Evolutionary conservation across 2,888 invertebrate genomes (phyloP).

Genomic region (Penaeus monodon): DNA sequence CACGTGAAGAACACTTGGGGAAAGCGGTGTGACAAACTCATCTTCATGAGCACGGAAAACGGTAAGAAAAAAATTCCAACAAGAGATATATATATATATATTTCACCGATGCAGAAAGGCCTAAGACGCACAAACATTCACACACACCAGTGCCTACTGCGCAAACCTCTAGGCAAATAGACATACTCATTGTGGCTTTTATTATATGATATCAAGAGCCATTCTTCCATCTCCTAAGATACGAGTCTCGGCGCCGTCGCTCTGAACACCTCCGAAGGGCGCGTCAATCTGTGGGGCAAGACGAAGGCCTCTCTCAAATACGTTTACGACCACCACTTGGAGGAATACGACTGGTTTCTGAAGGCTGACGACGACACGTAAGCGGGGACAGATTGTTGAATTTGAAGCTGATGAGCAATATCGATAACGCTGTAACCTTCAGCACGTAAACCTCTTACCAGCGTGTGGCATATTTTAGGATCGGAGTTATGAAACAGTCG

Average conservation of each 20-base stretch:
- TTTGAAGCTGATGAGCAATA: no score
- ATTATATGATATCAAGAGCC: no score
- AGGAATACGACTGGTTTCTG: constrained; percentile 95
- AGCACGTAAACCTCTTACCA: no score
- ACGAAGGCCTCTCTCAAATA: constrained; percentile 94
- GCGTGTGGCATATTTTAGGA: no score
- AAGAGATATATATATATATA: no score
- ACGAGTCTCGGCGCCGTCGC: constrained; percentile 82
- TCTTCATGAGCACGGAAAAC: constrained; percentile 87
- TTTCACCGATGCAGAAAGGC: no score
- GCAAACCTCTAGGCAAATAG: no score
- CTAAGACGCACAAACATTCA: no score
- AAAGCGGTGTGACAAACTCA: constrained; percentile 86
- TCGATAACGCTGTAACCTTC: no score
- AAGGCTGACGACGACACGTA: constrained; percentile 99
- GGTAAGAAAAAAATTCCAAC: background rate
- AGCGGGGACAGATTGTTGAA: constrained; percentile 67
- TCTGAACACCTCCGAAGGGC: constrained; percentile 86
- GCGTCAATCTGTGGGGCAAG: constrained; percentile 96
- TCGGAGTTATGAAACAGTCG: no score
- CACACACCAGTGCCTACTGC: no score
- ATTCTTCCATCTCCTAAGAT: constrained; percentile 72
- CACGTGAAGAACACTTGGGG: constrained; percentile 98
- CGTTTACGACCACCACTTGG: constrained; percentile 84
- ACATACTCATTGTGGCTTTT: no score